Conservation (phyloP, 1,140 invertebrate genomes). For the Eurosta solidaginis region DNA sequence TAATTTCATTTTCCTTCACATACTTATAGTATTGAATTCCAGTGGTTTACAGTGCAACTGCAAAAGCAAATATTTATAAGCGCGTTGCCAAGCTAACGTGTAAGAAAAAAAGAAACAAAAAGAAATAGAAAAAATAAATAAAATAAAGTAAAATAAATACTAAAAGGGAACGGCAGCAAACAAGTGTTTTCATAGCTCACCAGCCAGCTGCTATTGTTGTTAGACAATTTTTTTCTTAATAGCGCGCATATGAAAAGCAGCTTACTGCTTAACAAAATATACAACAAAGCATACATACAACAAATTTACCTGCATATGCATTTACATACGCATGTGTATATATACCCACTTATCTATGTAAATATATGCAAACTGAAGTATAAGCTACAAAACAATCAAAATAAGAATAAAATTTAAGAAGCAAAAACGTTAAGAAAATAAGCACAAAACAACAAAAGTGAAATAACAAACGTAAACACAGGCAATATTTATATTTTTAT, state of each 20-base stretch:
- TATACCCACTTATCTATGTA: too few species aligned
- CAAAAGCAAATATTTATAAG: not conserved
- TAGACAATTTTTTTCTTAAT: too few species aligned
- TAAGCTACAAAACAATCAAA: not conserved
- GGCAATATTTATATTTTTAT: not conserved
- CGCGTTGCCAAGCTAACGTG: constrained; percentile 4
- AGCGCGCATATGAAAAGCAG: not conserved
- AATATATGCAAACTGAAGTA: too few species aligned
- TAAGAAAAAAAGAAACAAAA: too few species aligned
- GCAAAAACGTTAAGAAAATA: not conserved
- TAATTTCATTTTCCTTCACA: too few species aligned
- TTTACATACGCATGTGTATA: too few species aligned
- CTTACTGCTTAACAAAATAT: not conserved
- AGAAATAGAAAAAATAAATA: too few species aligned
- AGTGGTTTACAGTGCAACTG: not conserved
- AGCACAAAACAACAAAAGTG: not conserved
- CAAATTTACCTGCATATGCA: too few species aligned
- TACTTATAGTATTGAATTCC: not conserved
- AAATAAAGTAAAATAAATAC: too few species aligned
- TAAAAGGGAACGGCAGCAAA: constrained; percentile 11
- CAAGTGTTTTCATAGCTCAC: not conserved
- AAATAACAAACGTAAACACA: not conserved
- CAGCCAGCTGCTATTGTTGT: not conserved
- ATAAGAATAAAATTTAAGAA: not conserved
- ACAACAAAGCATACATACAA: not conserved